Conservation (phyloP, 2,888 invertebrate species). For the Galeopsomyia nigrocyanea region DNA sequence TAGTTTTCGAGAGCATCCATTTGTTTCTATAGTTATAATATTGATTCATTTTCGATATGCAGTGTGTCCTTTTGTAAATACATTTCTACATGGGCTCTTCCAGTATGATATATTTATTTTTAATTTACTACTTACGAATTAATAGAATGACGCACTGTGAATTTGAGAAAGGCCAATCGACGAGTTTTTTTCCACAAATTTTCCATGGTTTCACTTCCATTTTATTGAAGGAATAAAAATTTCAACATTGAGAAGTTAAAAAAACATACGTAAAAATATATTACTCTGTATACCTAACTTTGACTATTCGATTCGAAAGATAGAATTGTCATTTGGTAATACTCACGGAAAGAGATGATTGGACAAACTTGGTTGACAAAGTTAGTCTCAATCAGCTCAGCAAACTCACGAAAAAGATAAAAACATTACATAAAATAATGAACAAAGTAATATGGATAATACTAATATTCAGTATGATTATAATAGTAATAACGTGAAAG, state of each 20-base stretch:
- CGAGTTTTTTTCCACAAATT: conserved; percentile 40
- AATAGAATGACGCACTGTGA: conserved; percentile 44
- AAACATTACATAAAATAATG: conserved; percentile 15
- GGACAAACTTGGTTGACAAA: conserved; percentile 42
- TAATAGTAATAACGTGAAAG: conserved; percentile 32
- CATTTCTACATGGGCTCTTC: conserved; percentile 61
- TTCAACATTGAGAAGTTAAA: not conserved
- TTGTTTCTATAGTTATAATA: conserved; percentile 18
- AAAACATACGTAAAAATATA: not conserved
- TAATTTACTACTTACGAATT: conserved; percentile 52
- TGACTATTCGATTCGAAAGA: conserved; percentile 22
- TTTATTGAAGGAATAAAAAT: conserved; percentile 5
- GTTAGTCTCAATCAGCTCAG: conserved; percentile 22
- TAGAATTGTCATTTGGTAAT: conserved; percentile 26
- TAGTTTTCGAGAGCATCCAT: conserved; percentile 30
- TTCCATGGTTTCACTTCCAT: conserved; percentile 35
- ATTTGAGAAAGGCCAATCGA: conserved; percentile 46
- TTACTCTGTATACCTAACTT: not conserved
- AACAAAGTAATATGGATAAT: conserved; percentile 40
- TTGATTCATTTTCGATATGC: conserved; percentile 31
- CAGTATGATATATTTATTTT: conserved; percentile 64
- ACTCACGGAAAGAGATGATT: conserved; percentile 37
- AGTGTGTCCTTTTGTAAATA: conserved; percentile 62
- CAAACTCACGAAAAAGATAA: conserved; percentile 36
- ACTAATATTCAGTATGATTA: conserved; percentile 41